Percentiles rank a stretch among this genome's conserved stretches.
Evolutionary conservation across 2,113 vertebrate genomes (phyloP).

Genomic region (Scophthalmus maximus): DNA sequence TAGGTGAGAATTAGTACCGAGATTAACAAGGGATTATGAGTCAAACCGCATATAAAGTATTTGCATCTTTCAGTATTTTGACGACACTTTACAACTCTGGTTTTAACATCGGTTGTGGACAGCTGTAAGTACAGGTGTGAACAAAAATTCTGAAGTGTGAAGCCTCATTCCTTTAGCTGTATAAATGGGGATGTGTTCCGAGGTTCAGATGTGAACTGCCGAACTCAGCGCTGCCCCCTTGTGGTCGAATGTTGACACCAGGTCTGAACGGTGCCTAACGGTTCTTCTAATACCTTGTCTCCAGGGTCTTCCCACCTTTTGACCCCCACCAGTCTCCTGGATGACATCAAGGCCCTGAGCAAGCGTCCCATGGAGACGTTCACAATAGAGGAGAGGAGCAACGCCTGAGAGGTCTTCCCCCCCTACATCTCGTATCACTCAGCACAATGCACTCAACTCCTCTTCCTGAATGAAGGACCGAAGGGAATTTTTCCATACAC

Average conservation of each 20-base stretch:
- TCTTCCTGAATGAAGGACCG: slow-evolving; percentile 21
- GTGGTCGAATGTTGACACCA: too few relatives aligned
- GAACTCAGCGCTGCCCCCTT: too few relatives aligned
- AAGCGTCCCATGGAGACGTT: slow-evolving; percentile 88
- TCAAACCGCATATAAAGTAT: too few relatives aligned
- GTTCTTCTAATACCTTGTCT: not conserved
- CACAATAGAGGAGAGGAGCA: slow-evolving; percentile 82
- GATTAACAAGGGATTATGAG: too few relatives aligned
- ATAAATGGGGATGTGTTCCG: too few relatives aligned
- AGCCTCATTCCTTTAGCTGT: too few relatives aligned
- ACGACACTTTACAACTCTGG: too few relatives aligned
- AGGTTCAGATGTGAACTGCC: too few relatives aligned
- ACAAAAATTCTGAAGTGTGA: too few relatives aligned
- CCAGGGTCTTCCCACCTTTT: slow-evolving; percentile 95
- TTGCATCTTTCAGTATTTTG: too few relatives aligned
- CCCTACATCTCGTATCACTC: not conserved
- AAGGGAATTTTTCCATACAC: slow-evolving; percentile 68
- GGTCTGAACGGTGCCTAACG: too few relatives aligned
- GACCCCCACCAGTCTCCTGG: slow-evolving; percentile 90
- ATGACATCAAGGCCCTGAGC: slow-evolving; percentile 92
- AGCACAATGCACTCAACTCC: slow-evolving; percentile 56
- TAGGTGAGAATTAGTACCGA: slow-evolving; percentile 84
- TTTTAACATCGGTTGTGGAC: not conserved
- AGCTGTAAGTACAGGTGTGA: too few relatives aligned
- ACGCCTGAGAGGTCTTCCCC: slow-evolving; percentile 41